Base-by-base conservation (phyloP, 1,140 invertebrate genomes). In the Aradophagus sp. region DNA sequence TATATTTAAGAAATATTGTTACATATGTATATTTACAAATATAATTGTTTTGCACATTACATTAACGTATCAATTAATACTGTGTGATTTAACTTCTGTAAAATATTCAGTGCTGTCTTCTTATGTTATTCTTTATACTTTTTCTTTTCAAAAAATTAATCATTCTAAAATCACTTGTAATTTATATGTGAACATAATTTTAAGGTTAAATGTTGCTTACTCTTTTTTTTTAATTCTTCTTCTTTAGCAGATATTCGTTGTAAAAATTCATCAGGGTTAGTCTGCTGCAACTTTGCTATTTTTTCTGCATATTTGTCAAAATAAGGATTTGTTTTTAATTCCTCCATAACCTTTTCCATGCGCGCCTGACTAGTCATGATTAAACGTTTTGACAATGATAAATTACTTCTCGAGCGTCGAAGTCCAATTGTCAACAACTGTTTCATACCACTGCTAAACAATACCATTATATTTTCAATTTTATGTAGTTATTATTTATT, bases 261-360 rank as follows among this genome's bases (percentile, higher is more conserved):
- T n/a, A 92, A 67, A 77, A 95, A 93, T 77, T 93, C 91, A 59
- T 92, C 90, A 0, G 93, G 92, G 31, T 89, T 90, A 0, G 89
- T 91, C 82, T 93, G 84, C 79, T 95, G 92, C 20, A 93, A 73
- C 52, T 88, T 85, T 1, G 91, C 88, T 58, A 95, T 93, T 80
- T 94, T 93, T 0, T 88, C 79, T 0, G 93, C 90, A 84, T 96
- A 96, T 80, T 95, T 96, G 12, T 91, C 89, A 76, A 87, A 95
- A 77, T 92, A 95, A 0, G 93, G 93, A 87, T 95, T 96, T 5
- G 84, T 88, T 81, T 91, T 84, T 19, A 94, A 79, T 15, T 91
- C 87, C 61, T 93, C 89, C 29, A 91, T 63, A 1, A 85, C 87
- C 75, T 91, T 89, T 74, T 91, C 86, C 38, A 86, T 66, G 41